Conservation (phyloP, 2,113 vertebrate species). For the Passer montanus region DNA sequence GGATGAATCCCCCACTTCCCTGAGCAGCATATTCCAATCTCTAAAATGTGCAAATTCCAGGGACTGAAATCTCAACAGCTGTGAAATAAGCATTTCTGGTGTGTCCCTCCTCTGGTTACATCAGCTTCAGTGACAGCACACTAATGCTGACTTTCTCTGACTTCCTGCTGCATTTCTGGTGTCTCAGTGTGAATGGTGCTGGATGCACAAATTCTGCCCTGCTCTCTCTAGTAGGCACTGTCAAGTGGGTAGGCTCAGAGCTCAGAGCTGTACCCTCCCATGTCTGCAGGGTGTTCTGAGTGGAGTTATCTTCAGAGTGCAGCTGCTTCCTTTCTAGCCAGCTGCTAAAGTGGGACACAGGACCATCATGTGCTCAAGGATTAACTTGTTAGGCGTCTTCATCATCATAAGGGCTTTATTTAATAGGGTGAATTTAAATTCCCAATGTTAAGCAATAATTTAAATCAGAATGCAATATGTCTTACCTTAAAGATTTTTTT, state of each 20-base stretch:
- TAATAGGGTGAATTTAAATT: neutral
- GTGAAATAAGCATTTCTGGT: neutral
- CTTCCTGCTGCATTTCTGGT: neutral
- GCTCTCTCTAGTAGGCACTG: neutral
- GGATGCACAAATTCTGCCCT: neutral
- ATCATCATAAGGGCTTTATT: neutral
- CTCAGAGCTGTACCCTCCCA: neutral
- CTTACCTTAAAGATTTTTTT: neutral
- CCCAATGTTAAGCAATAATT: neutral
- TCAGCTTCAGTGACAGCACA: neutral
- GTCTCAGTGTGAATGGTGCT: neutral
- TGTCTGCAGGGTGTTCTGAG: fast-evolving
- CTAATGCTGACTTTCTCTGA: neutral
- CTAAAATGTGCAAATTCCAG: neutral
- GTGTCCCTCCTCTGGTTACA: neutral
- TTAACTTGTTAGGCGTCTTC: neutral
- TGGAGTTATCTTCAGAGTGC: neutral
- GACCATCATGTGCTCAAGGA: neutral
- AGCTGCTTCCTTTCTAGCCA: neutral
- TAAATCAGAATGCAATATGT: neutral
- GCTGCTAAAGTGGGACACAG: neutral
- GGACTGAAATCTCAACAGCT: neutral
- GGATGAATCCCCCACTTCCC: neutral
- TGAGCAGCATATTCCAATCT: neutral
- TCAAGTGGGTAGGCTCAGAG: neutral